phyloP scores from a whole-genome alignment of 1,140 invertebrate species.

The Drosophila asahinai region DNA sequence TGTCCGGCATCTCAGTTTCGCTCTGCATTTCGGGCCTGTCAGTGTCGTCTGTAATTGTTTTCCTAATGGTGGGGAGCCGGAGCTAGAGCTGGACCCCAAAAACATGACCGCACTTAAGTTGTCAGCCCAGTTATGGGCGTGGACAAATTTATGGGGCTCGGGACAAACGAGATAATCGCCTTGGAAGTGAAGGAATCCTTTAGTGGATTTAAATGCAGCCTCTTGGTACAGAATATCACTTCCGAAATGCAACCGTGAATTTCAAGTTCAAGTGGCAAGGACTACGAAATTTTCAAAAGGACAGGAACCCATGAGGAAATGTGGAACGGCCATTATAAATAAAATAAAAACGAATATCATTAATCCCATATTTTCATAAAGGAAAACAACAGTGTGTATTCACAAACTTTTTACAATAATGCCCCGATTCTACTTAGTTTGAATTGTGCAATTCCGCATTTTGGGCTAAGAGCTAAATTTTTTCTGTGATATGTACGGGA shows the following conservation, averaged over 20 bases:
- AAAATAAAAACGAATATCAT: no score
- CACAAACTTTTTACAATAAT: no score
- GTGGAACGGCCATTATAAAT: neutral
- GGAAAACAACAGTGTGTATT: no score
- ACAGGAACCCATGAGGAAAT: neutral
- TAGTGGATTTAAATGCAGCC: constrained; percentile 22
- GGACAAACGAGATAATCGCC: constrained; percentile 38
- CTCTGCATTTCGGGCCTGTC: constrained; percentile 44
- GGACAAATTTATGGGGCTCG: constrained; percentile 63
- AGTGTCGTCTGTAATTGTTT: constrained; percentile 77
- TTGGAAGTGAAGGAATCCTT: constrained; percentile 11
- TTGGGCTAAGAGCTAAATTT: no score
- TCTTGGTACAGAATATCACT: neutral
- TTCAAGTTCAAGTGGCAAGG: neutral
- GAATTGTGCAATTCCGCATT: no score
- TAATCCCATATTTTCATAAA: no score
- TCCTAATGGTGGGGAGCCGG: constrained; percentile 62
- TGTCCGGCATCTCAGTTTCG: constrained; percentile 26
- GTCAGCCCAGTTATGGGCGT: constrained; percentile 69
- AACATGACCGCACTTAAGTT: constrained; percentile 77
- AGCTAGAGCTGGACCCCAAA: constrained; percentile 48
- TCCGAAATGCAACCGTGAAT: constrained; percentile 15
- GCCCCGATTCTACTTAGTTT: no score
- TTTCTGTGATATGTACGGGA: no score
- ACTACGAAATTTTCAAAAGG: no score